phyloP scores from a whole-genome alignment of 2,797 vertebrate genomes.

The Oreochromis grahami region DNA sequence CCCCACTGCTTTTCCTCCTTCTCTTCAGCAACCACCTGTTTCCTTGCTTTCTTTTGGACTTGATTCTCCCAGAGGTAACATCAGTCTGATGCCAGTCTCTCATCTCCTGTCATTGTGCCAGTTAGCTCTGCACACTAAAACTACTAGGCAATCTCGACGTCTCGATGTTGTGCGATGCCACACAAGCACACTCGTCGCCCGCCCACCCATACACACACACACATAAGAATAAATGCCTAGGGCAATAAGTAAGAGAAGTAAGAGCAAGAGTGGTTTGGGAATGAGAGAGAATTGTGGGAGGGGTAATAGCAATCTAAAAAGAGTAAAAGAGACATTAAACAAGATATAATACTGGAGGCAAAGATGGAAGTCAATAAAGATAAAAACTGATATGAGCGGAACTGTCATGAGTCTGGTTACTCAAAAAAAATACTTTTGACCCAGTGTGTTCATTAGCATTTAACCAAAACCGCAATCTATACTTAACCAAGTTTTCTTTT shows the following conservation, averaged over 20 bases:
- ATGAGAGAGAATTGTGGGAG: background rate
- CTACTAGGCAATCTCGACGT: slow-evolving; percentile 4
- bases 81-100: slow-evolving; percentile 32
- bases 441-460: background rate
- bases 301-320: slow-evolving; percentile 16
- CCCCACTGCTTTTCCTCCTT: background rate
- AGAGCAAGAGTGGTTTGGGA: slow-evolving; percentile 16
- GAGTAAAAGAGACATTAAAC: slow-evolving; percentile 24
- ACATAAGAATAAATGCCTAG: background rate
- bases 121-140: slow-evolving; percentile 43
- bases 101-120: slow-evolving; percentile 39
- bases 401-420: background rate
- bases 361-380: background rate
- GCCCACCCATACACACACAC: background rate
- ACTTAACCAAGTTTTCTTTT: background rate
- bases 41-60: background rate
- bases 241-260: slow-evolving; percentile 32
- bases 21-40: background rate
- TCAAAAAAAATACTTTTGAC: background rate
- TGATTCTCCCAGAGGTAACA: background rate
- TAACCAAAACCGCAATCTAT: background rate
- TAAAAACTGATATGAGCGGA: background rate
- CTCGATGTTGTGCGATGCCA: background rate
- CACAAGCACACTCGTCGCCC: background rate
- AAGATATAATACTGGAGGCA: slow-evolving; percentile 7